Base-by-base conservation (phyloP, 2,797 vertebrate species). In the Phalanger gymnotis region DNA sequence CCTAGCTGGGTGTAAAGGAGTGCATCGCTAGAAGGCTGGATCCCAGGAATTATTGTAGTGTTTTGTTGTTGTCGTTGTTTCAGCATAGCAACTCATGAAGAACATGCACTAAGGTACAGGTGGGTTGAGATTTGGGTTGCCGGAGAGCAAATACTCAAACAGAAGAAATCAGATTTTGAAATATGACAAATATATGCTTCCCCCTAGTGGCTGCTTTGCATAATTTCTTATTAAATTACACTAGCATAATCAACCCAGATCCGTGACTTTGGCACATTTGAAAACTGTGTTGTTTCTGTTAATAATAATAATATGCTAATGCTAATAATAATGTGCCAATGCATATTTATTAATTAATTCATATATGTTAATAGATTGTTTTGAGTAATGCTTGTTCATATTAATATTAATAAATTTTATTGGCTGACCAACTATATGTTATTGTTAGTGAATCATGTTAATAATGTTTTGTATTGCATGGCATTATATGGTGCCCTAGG, bases 251-350 rank as follows among this genome's bases (percentile, higher is more conserved):
- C 27, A 81, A 22, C 22, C 73, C 22, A 87, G 40, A 87, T 5
- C 73, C 10, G 3, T 27, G 12, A 30, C 27, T 10, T 7, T 1
- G 12, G 2, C 52, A 28, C 5, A 0, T 89, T 40, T 54, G 92
- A 91, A 91, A 90, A 94, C 53, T 22, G 4, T 19, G 53, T 73
- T 94, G 89, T 91, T 47, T 92, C 57, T 95, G 61, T 90, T 54
- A n/a, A n/a, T n/a, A n/a, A n/a, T n/a, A n/a, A n/a, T n/a, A n/a
- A n/a, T n/a, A n/a, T n/a, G n/a, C n/a, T n/a, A n/a, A n/a, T n/a
- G n/a, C n/a, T n/a, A n/a, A n/a, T n/a, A n/a, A n/a, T n/a, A n/a
- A n/a, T n/a, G n/a, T n/a, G n/a, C n/a, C n/a, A n/a, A n/a, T n/a
- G n/a, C n/a, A n/a, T n/a, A n/a, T n/a, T n/a, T n/a, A n/a, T 58